phyloP scores from a whole-genome alignment of 2,888 invertebrate genomes.

The Incurvaria masculella region DNA sequence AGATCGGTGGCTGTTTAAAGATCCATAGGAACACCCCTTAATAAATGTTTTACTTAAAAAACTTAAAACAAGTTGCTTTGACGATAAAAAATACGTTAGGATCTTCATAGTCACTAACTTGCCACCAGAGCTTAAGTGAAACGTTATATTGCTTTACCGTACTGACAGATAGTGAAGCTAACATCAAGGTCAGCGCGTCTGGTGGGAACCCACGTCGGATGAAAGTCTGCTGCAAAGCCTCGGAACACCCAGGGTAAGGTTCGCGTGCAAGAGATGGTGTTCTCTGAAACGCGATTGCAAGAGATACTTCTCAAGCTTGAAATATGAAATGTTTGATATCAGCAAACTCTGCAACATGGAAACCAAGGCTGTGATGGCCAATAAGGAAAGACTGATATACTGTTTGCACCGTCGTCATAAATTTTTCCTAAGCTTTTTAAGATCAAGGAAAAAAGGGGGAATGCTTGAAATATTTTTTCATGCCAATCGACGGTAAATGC shows the following conservation, averaged over 20 bases:
- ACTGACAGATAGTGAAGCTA: too few relatives aligned
- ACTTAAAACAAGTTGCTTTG: not conserved
- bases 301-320: not conserved
- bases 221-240: not conserved
- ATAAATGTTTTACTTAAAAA: slow-evolving; percentile 12
- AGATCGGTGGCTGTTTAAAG: slow-evolving; percentile 13
- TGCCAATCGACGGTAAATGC: slow-evolving; percentile 5
- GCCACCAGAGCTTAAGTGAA: too few relatives aligned
- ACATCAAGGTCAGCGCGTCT: not conserved
- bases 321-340: not conserved
- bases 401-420: not conserved
- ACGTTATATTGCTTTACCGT: too few relatives aligned
- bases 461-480: not conserved
- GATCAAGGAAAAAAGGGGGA: slow-evolving; percentile 4
- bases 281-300: not conserved
- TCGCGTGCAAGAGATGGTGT: not conserved
- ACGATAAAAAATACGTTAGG: too few relatives aligned
- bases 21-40: slow-evolving; percentile 12
- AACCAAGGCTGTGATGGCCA: slow-evolving; percentile 3
- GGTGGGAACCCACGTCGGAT: not conserved
- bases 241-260: not conserved
- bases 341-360: slow-evolving; percentile 1
- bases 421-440: too few relatives aligned
- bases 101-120: too few relatives aligned
- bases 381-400: slow-evolving; percentile 2